Base-by-base conservation (phyloP, 2,113 vertebrate genomes). In the Pungitius pungitius region DNA sequence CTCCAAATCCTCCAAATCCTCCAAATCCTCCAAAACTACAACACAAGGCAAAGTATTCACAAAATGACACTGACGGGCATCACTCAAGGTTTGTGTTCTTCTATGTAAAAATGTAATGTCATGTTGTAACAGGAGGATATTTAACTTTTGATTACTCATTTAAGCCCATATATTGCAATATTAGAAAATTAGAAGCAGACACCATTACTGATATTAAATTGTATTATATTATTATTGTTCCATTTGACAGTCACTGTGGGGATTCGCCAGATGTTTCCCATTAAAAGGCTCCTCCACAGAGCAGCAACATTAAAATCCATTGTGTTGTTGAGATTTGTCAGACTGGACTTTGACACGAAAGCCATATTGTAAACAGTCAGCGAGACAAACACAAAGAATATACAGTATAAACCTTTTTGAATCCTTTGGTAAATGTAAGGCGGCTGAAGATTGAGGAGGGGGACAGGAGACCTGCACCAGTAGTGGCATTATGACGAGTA, bases 211-310 rank as follows among this genome's bases (percentile, higher is more conserved):
- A 7, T 27, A 18, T 9, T n/a, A n/a, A n/a, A n/a, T n/a, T n/a
- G n/a, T n/a, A n/a, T n/a, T n/a, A n/a, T n/a, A n/a, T n/a, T n/a
- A n/a, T n/a, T n/a, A n/a, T n/a, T 66, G 45, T 35, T 73, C 3
- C 4, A 45, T 39, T 22, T 64, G 39, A 67, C 64, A 1, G 30
- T 37, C 55, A 65, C 64, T 68, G 27, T 64, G 33, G 52, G 18
- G 65, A 70, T 20, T 14, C 9, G 45, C 42, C 72, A 79, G 54
- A 78, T 78, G 77, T 78, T 81, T 73, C 42, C 75, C 40, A 73
- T 80, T 72, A 77, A 37, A 49, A 27, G 22, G 10, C 26, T 56
- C 13, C 26, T 26, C 70, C 30, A 37, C 57, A 13, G 47, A 59
- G 64, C 56, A 42, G n/a, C n/a, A n/a, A n/a, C n/a, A n/a, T n/a